Evolutionary conservation across 2,888 invertebrate genomes (phyloP), one percentile per base, ranked within the genome.

Genomic region (Anthoptus insignis): DNA sequence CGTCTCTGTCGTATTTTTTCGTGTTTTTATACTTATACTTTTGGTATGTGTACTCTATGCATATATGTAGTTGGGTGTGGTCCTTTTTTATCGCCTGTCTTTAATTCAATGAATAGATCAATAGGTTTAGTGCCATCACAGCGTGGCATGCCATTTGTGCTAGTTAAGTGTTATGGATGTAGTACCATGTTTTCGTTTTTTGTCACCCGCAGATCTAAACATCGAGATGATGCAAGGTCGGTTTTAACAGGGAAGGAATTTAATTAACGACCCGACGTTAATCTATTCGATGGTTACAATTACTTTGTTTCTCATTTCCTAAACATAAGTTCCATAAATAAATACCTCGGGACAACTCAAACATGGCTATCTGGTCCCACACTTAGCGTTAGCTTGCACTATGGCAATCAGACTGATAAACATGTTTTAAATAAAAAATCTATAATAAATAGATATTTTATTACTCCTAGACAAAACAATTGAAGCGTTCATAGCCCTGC

Each of bases 11-110:
- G 1, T 1, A 8, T 19, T 42, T 42, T 19, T 42, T 42, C 3
- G 9, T 11, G 19, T 11, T 19, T 19, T 11, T 19, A 37, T 39
- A 16, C 16, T n/a, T n/a, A n/a, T n/a, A n/a, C n/a, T n/a, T n/a
- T 5, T 39, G 16, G 16, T 39, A 39, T 34, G n/a, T n/a, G n/a
- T n/a, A n/a, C n/a, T n/a, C n/a, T 11, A 34, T 14, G 42, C n/a
- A n/a, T 84, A 82, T 83, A 80, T 76, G 79, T 78, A 74, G 78
- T 80, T 76, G 79, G 84, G 86, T 81, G 86, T 83, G 83, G 84
- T 77, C 74, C 79, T 82, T 78, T 88, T 87, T 88, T 88, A 88
- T 83, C 82, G 79, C 81, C 78, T 78, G 79, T 81, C 78, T 78
- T 76, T 81, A 37, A 14, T 42, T 19, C 9, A 42, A 42, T 42